Evolutionary conservation across 2,797 vertebrate genomes (phyloP), one percentile per base, ranked within the genome.

Genomic region (Helicolenus hilgendorfi): DNA sequence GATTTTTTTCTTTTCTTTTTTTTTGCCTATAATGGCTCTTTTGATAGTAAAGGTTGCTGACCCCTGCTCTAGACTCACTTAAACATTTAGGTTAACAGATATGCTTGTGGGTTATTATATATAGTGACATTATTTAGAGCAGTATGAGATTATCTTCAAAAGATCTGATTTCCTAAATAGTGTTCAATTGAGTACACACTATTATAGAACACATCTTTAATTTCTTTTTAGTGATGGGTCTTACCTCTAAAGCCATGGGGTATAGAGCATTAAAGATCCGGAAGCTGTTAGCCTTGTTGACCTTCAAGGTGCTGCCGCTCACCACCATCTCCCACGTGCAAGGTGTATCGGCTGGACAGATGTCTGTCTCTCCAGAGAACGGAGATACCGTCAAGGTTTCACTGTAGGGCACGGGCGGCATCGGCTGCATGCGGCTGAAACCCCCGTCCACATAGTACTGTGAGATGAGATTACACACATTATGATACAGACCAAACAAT

Each of bases 371-470:
- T 20, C 98, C 98, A 0, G 98, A 98, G 95, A 99, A 99, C 0
- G 98, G 98, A 60, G 96, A 98, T 83, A 99, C 97, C 0, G 98
- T 99, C 93, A 99, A 92, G 15, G 97, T 97, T 0, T 93, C 92
- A 0, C 93, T 94, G 88, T 94, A 68, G 15, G 84, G 24, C 5
- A 22, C 27, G 56, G 95, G 94, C 78, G 96, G 82, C 1, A 95
- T 84, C 0, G 99, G 98, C 92, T 98, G 98, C 91, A 98, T 97
- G 81, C 96, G 93, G 0, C 97, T 98, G 90, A 99, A 98, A 3
- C 98, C 98, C 0, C 98, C 98, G 0, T 99, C 99, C 0, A 99
- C 79, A 9, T 98, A 99, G 33, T 97, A 89, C 98, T 99, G 94
- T 3, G 9, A 56, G 63, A 72, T 2, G 55, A 53, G 26, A 88